Evolutionary conservation across 2,113 vertebrate species (phyloP).

Genomic region (Ailurus styani): DNA sequence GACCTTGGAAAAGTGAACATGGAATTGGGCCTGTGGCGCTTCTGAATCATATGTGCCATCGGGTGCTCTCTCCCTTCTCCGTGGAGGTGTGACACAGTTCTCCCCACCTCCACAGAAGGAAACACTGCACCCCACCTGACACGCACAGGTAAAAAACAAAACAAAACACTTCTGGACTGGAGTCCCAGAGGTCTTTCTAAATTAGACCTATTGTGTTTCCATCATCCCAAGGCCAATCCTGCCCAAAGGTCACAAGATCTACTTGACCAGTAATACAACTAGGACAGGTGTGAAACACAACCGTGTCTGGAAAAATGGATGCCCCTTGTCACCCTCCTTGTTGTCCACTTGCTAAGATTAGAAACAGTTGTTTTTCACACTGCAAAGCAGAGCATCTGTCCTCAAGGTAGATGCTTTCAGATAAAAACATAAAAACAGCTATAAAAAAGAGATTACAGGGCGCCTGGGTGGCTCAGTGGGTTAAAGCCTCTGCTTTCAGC

Average conservation of each 20-base stretch:
- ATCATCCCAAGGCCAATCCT: neutral
- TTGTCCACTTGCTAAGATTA: neutral
- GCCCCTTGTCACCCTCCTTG: neutral
- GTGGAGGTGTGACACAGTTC: fast-evolving
- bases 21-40: neutral
- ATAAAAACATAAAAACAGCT: neutral
- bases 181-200: neutral
- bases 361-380: neutral
- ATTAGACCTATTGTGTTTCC: neutral
- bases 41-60: neutral
- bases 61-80: neutral
- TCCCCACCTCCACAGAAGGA: neutral
- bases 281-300: neutral
- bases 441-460: neutral
- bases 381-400: neutral
- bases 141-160: neutral
- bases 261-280: too few relatives aligned
- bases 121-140: neutral
- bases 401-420: neutral
- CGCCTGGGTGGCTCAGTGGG: too few relatives aligned
- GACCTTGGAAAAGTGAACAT: neutral
- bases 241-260: neutral
- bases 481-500: too few relatives aligned
- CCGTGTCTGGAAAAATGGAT: neutral
- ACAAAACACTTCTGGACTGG: neutral